Evolutionary conservation across 2,113 vertebrate genomes (phyloP).

Genomic region (Dolichallabes microphthalmus): DNA sequence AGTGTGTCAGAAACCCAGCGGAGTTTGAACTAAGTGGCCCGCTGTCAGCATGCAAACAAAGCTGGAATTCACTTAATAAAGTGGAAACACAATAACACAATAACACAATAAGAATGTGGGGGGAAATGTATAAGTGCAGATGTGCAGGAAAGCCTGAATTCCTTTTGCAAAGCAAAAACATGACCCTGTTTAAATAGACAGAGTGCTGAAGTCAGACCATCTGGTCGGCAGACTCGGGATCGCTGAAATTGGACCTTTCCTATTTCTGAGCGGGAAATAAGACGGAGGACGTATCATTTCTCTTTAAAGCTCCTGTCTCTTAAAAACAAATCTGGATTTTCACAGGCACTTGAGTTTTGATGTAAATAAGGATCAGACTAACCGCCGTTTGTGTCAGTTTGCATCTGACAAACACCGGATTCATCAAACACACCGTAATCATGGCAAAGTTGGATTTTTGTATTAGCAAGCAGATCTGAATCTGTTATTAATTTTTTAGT

Average conservation of each 20-base stretch:
- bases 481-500: not conserved
- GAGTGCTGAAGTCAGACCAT: slow-evolving; percentile 56
- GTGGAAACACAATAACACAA: slow-evolving; percentile 61
- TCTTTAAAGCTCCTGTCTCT: slow-evolving; percentile 29
- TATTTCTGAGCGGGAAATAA: slow-evolving; percentile 46
- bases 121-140: slow-evolving; percentile 44
- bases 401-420: slow-evolving; percentile 15
- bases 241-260: slow-evolving; percentile 57
- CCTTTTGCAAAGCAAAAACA: slow-evolving; percentile 52
- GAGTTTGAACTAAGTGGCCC: slow-evolving; percentile 45
- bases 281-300: slow-evolving; percentile 49
- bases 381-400: not conserved
- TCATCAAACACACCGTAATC: not conserved
- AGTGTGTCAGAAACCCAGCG: slow-evolving; percentile 41
- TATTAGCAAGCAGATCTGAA: not conserved
- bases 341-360: not conserved
- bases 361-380: not conserved
- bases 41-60: slow-evolving; percentile 57
- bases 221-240: slow-evolving; percentile 60
- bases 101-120: slow-evolving; percentile 29
- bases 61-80: slow-evolving; percentile 59
- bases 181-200: slow-evolving; percentile 53
- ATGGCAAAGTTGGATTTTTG: not conserved
- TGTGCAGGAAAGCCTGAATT: slow-evolving; percentile 48
- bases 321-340: slow-evolving; percentile 6